These are phyloP conservation scores for Linyphia triangularis DNA, from an alignment of 2,888 invertebrate genomes.

Conservation along the genomic window DNA sequence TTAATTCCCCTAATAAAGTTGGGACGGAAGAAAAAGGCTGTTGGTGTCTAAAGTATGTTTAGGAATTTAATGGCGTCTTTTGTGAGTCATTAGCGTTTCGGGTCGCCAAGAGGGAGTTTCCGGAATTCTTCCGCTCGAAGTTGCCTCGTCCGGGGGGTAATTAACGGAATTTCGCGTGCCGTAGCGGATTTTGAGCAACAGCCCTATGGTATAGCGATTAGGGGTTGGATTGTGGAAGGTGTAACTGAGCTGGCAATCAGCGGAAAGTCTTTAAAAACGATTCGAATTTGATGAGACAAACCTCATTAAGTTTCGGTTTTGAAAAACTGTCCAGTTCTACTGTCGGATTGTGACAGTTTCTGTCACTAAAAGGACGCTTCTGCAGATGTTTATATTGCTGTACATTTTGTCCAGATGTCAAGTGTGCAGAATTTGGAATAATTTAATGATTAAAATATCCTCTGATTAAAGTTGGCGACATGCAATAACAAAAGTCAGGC, in stretches of 20 bases:
- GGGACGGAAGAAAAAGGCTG: constrained; percentile 1
- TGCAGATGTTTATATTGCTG: too few species aligned
- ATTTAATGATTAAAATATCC: too few species aligned
- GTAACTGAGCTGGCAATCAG: not conserved
- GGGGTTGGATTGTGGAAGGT: not conserved
- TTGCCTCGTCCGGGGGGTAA: constrained; percentile 10
- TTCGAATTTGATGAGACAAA: not conserved
- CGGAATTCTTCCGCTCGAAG: constrained; percentile 18
- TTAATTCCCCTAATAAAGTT: not conserved
- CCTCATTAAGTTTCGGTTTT: too few species aligned
- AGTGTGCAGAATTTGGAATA: too few species aligned
- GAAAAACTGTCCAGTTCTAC: too few species aligned
- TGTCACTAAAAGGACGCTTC: too few species aligned
- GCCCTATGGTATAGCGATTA: not conserved
- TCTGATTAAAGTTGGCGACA: too few species aligned
- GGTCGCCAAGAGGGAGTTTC: not conserved
- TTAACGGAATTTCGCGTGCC: constrained; percentile 50
- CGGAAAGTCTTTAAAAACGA: not conserved
- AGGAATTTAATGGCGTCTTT: constrained; percentile 63
- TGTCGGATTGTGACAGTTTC: too few species aligned
- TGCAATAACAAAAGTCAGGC: too few species aligned
- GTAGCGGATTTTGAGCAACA: not conserved
- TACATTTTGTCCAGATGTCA: too few species aligned
- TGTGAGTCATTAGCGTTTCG: constrained; percentile 55
- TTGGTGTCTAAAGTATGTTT: constrained; percentile 60